A percentile compares a stretch with the other conserved stretches of the same genome.
These are phyloP conservation scores for Drosophila diplacantha DNA, from an alignment of 2,888 invertebrate species.

Conservation along the genomic window DNA sequence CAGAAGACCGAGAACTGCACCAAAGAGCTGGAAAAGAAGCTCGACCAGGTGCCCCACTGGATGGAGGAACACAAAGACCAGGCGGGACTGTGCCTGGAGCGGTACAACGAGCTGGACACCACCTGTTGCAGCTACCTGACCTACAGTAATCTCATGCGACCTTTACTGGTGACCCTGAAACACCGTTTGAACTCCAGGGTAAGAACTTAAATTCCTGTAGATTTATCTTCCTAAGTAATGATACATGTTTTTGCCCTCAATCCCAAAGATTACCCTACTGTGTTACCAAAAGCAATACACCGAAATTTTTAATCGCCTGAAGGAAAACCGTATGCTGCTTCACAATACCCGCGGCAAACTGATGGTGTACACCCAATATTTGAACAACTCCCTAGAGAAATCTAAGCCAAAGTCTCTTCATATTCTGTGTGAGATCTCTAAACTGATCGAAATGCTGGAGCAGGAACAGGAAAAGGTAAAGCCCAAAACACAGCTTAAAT, in stretches of 20 bases:
- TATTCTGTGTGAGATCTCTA: not conserved
- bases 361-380: not conserved
- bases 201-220: not conserved
- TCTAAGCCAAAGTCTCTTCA: no score
- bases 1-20: not conserved
- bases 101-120: conserved; percentile 17
- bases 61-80: not conserved
- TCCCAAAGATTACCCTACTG: not conserved
- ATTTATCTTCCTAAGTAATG: not conserved
- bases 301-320: not conserved
- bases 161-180: not conserved
- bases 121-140: conserved; percentile 2
- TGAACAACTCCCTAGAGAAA: not conserved
- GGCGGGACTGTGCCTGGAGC: conserved; percentile 29
- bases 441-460: conserved; percentile 3
- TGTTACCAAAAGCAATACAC: not conserved
- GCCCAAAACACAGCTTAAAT: not conserved
- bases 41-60: conserved; percentile 23
- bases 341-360: not conserved
- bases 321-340: not conserved
- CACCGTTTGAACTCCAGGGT: not conserved
- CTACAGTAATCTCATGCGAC: conserved; percentile 1
- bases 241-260: not conserved
- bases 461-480: not conserved
- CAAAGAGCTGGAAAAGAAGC: not conserved